Percentiles rank a stretch among this genome's conserved stretches.
These are phyloP conservation scores for Beroe forskalii DNA, from an alignment of 37 sponge, comb jelly and placozoan genomes.

Conservation along the genomic window DNA sequence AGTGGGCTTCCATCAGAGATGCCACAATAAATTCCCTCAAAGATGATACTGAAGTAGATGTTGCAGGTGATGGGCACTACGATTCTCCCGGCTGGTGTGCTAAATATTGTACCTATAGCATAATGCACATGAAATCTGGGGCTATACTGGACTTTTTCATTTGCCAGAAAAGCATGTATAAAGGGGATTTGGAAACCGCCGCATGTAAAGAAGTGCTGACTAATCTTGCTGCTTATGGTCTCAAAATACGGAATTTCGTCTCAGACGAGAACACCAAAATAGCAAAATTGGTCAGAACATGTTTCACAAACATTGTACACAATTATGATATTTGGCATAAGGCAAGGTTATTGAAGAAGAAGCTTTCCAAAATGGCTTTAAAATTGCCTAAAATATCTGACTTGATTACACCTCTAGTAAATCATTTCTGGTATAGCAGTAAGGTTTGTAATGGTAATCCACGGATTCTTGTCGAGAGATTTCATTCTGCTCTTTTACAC, in stretches of 20 bases:
- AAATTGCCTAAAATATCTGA: background rate
- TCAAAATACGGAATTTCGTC: background rate
- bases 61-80: conserved; percentile 15
- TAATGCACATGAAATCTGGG: background rate
- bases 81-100: conserved; percentile 25
- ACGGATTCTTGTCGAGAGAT: background rate
- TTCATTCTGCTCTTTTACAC: background rate
- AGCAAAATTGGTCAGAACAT: background rate
- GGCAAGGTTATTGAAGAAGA: background rate
- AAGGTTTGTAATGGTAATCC: background rate
- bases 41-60: background rate
- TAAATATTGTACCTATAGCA: conserved; percentile 5
- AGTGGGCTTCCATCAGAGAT: background rate
- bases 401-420: background rate
- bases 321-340: conserved; percentile 14
- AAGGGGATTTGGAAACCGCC: background rate
- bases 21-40: background rate
- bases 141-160: conserved; percentile 10
- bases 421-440: conserved; percentile 7
- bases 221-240: background rate
- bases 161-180: background rate
- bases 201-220: conserved; percentile 1
- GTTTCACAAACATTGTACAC: background rate
- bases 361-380: background rate
- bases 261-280: background rate